These are phyloP conservation scores for Lethenteron reissneri DNA, from an alignment of 2,113 vertebrate genomes.

Conservation along the genomic window DNA sequence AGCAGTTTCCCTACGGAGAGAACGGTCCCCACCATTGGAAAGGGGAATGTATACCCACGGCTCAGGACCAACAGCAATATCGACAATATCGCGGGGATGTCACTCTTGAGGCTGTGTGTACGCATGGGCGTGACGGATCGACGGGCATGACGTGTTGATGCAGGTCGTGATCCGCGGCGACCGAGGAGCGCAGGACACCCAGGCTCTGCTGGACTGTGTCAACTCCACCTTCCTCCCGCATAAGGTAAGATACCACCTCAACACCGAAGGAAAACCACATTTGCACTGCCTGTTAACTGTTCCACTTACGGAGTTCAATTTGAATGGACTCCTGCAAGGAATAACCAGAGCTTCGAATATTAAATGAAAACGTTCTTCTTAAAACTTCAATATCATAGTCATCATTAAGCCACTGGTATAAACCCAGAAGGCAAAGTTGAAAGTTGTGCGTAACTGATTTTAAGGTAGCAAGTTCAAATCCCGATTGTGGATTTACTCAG, in stretches of 20 bases:
- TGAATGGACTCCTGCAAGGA: neutral
- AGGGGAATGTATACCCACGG: neutral
- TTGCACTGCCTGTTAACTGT: neutral
- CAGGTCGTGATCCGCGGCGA: constrained; percentile 63
- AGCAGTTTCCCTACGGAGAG: too few species aligned
- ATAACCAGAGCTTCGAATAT: neutral
- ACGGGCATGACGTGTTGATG: neutral
- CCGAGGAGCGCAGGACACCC: constrained; percentile 44
- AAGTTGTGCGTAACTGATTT: too few species aligned
- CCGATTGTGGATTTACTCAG: too few species aligned
- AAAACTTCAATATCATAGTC: neutral
- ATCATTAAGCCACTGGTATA: neutral
- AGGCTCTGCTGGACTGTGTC: constrained; percentile 32
- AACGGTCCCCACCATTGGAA: too few species aligned
- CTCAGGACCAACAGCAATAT: neutral
- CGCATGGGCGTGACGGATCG: too few species aligned
- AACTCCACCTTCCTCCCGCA: constrained; percentile 44
- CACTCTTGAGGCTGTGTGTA: neutral
- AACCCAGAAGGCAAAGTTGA: too few species aligned
- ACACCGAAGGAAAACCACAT: neutral
- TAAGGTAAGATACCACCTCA: constrained; percentile 30
- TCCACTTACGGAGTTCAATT: neutral
- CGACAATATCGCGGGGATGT: neutral
- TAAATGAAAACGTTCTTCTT: neutral
- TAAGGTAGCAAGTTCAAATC: too few species aligned